Percentiles rank a stretch among this genome's conserved stretches.
phyloP scores from a whole-genome alignment of 2,797 vertebrate species.

The Eptatretus atami region DNA sequence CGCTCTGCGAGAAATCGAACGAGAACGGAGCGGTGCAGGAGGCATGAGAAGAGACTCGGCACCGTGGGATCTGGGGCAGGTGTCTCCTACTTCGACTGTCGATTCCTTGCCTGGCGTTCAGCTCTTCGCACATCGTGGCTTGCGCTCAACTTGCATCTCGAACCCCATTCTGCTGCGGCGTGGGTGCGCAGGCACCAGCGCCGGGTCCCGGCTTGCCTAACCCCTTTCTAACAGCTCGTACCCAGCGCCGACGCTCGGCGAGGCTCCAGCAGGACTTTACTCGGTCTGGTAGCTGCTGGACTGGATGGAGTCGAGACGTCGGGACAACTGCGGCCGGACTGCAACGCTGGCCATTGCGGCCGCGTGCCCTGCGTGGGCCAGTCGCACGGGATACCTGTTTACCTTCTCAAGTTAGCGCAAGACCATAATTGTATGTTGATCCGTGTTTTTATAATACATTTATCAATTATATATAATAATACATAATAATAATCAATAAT shows the following conservation, averaged over 20 bases:
- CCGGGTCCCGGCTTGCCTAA: not conserved
- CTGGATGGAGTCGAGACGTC: slow-evolving; percentile 42
- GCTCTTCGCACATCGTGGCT: slow-evolving; percentile 56
- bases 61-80: slow-evolving; percentile 14
- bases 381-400: slow-evolving; percentile 28
- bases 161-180: slow-evolving; percentile 67
- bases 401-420: slow-evolving; percentile 41
- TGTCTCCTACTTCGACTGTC: slow-evolving; percentile 75
- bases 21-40: not conserved
- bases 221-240: slow-evolving; percentile 72
- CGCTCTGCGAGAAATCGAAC: not conserved
- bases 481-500: too few relatives aligned
- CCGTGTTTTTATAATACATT: too few relatives aligned
- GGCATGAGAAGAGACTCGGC: not conserved
- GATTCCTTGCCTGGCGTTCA: slow-evolving; percentile 88
- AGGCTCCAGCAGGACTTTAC: slow-evolving; percentile 37
- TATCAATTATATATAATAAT: too few relatives aligned
- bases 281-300: slow-evolving; percentile 58
- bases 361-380: slow-evolving; percentile 37
- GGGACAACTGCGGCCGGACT: slow-evolving; percentile 48
- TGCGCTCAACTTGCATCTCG: slow-evolving; percentile 59
- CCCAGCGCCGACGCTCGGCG: slow-evolving; percentile 49
- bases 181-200: slow-evolving; percentile 10
- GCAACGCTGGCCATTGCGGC: slow-evolving; percentile 53
- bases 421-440: not conserved